Evolutionary conservation across 2,888 invertebrate genomes (phyloP).

Genomic region (Argyresthia goedartella): DNA sequence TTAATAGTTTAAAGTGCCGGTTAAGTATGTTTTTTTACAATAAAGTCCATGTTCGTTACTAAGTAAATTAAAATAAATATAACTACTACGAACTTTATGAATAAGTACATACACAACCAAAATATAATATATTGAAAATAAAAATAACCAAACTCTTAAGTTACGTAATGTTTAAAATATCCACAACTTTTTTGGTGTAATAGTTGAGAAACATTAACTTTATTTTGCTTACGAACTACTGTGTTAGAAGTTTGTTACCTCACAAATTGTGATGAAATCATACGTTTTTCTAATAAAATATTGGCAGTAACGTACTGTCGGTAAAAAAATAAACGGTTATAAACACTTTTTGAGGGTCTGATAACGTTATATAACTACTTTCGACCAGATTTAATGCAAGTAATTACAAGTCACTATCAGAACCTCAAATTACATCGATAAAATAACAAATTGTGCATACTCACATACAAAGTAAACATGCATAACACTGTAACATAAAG

Average conservation of each 20-base stretch:
- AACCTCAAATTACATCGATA: constrained; percentile 36
- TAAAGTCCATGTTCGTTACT: constrained; percentile 54
- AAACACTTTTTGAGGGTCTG: constrained; percentile 27
- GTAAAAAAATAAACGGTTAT: constrained; percentile 21
- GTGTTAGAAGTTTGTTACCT: constrained; percentile 45
- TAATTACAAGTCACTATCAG: constrained; percentile 37
- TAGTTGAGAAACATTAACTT: constrained; percentile 34
- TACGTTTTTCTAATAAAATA: neutral
- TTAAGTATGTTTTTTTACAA: constrained; percentile 64
- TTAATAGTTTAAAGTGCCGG: constrained; percentile 56
- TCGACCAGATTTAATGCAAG: no score
- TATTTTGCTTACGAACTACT: constrained; percentile 36
- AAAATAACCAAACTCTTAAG: constrained; percentile 6
- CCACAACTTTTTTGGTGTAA: constrained; percentile 39
- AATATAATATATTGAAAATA: constrained; percentile 43
- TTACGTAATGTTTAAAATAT: neutral
- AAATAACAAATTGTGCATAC: constrained; percentile 65
- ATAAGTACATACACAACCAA: constrained; percentile 74
- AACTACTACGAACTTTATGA: constrained; percentile 38
- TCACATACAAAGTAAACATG: constrained; percentile 63
- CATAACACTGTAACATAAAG: constrained; percentile 65
- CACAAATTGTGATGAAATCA: constrained; percentile 13
- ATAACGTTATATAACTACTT: constrained; percentile 19
- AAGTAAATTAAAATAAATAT: constrained; percentile 43
- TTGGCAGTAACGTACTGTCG: constrained; percentile 5